These are phyloP conservation scores for Orthonychiurus folsomi DNA, from an alignment of 2,888 invertebrate genomes.

Conservation along the genomic window DNA sequence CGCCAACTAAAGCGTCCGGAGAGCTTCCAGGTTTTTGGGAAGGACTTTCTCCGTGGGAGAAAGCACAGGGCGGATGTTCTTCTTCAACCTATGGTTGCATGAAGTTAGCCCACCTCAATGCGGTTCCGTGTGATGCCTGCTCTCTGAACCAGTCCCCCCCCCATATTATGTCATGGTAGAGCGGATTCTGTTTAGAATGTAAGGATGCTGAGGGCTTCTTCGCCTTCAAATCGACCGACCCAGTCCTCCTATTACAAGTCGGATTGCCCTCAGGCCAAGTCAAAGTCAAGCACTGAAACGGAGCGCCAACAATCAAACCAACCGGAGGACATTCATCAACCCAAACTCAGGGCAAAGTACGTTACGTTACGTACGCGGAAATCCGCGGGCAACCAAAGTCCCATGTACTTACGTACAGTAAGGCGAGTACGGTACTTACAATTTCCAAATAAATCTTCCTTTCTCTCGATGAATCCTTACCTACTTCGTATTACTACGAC, in stretches of 20 bases:
- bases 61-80: not conserved
- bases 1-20: too few species aligned
- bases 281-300: slow-evolving; percentile 28
- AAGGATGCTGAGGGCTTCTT: not conserved
- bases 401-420: too few species aligned
- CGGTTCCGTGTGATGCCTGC: not conserved
- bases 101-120: not conserved
- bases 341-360: not conserved
- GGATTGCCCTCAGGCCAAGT: slow-evolving; percentile 15
- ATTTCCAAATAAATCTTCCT: not conserved
- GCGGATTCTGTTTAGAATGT: too few species aligned
- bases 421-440: too few species aligned
- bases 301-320: slow-evolving; percentile 13
- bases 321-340: slow-evolving; percentile 27
- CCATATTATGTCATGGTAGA: not conserved
- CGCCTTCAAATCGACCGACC: slow-evolving; percentile 9
- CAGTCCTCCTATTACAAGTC: not conserved
- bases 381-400: not conserved
- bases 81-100: not conserved
- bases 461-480: not conserved
- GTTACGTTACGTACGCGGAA: not conserved
- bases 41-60: not conserved
- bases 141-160: not conserved
- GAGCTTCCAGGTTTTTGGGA: not conserved
- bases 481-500: not conserved